These are phyloP conservation scores for Sialis fuliginosa DNA, from an alignment of 2,888 invertebrate genomes.

Conservation along the genomic window DNA sequence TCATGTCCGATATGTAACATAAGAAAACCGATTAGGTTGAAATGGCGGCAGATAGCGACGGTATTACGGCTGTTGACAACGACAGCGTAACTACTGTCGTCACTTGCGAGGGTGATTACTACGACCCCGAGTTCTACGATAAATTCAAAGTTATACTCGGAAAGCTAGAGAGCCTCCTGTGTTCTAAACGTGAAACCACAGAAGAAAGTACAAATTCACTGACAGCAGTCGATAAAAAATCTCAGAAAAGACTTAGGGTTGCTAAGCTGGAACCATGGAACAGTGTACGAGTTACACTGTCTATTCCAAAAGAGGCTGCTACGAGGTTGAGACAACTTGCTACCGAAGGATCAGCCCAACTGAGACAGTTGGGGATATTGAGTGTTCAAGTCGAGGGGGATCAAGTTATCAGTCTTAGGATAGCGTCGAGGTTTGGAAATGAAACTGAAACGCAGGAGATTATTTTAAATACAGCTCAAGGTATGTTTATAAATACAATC, in stretches of 20 bases:
- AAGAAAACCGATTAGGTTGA: conserved; percentile 5
- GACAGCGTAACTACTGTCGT: conserved; percentile 62
- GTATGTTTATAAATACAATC: conserved; percentile 13
- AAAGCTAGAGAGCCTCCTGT: conserved; percentile 58
- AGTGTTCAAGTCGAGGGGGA: conserved; percentile 89
- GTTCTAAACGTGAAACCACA: conserved; percentile 9
- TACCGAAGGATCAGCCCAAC: conserved; percentile 72
- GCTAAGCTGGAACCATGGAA: conserved; percentile 94
- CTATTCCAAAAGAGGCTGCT: conserved; percentile 92
- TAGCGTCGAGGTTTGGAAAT: conserved; percentile 43
- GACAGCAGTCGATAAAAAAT: background rate
- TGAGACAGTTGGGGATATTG: conserved; percentile 83
- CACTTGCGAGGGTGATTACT: conserved; percentile 82
- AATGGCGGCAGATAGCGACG: conserved; percentile 77
- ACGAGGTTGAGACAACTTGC: conserved; percentile 79
- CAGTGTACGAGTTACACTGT: conserved; percentile 93
- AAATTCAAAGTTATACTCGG: conserved; percentile 62
- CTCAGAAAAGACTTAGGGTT: conserved; percentile 32
- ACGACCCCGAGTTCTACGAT: conserved; percentile 71
- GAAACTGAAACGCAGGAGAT: conserved; percentile 58
- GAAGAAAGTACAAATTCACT: background rate
- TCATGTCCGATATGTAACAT: no score
- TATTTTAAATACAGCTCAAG: conserved; percentile 36
- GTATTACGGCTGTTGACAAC: conserved; percentile 30
- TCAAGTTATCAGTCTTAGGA: conserved; percentile 53